These are phyloP conservation scores for Toxotes jaculatrix DNA, from an alignment of 2,113 vertebrate genomes.

Conservation along the genomic window DNA sequence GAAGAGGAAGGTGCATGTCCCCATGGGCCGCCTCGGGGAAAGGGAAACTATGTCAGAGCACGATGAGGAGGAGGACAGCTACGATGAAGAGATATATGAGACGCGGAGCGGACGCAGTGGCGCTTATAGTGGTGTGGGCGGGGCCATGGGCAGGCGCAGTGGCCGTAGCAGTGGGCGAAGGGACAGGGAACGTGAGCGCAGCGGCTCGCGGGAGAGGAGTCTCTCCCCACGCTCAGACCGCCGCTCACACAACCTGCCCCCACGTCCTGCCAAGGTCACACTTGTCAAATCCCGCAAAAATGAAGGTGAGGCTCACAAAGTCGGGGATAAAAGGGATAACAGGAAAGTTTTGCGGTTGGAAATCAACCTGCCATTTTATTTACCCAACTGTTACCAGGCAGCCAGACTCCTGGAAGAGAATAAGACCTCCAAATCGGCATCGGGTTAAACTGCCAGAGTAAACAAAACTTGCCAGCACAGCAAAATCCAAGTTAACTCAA, in stretches of 20 bases:
- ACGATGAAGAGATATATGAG: conserved; percentile 93
- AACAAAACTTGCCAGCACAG: conserved; percentile 69
- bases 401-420: conserved; percentile 44
- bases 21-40: conserved; percentile 90
- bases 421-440: conserved; percentile 59
- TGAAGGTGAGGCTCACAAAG: conserved; percentile 91
- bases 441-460: conserved; percentile 72
- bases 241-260: conserved; percentile 92
- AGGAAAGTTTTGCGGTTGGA: background rate
- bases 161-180: conserved; percentile 86
- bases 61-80: conserved; percentile 96
- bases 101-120: conserved; percentile 87
- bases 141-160: conserved; percentile 80
- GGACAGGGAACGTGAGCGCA: conserved; percentile 90
- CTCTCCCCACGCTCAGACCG: conserved; percentile 93
- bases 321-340: conserved; percentile 41
- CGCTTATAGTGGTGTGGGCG: conserved; percentile 80
- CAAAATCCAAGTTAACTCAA: conserved; percentile 74
- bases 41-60: conserved; percentile 94
- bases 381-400: conserved; percentile 15
- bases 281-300: conserved; percentile 97
- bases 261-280: conserved; percentile 96
- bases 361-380: conserved; percentile 44
- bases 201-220: conserved; percentile 93
- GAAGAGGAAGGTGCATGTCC: conserved; percentile 97